phyloP scores from a whole-genome alignment of 2,888 invertebrate genomes.

The Thelaira solivaga region DNA sequence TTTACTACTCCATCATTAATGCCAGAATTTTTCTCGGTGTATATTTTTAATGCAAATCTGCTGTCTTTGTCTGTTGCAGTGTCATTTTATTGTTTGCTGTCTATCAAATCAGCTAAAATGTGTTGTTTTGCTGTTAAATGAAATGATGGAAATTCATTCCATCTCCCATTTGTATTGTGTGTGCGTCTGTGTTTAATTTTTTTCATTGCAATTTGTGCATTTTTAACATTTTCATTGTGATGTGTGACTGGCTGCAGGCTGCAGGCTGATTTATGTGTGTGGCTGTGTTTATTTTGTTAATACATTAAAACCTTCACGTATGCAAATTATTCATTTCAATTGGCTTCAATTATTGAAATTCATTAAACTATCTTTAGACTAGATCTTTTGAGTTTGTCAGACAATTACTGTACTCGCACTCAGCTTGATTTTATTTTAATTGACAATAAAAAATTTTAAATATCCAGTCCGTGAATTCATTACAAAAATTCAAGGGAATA shows the following conservation, averaged over 20 bases:
- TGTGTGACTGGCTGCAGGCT: background rate
- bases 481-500: too few species aligned
- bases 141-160: conserved; percentile 1
- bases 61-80: conserved; percentile 13
- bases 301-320: conserved; percentile 12
- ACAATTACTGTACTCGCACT: conserved; percentile 21
- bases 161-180: background rate
- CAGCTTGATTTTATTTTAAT: conserved; percentile 35
- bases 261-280: too few species aligned
- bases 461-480: too few species aligned
- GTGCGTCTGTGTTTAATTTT: too few species aligned
- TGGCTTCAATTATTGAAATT: conserved; percentile 43
- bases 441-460: too few species aligned
- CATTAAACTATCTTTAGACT: conserved; percentile 38
- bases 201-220: conserved; percentile 15
- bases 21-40: too few species aligned
- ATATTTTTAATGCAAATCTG: background rate
- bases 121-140: background rate
- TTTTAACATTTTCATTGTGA: background rate
- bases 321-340: conserved; percentile 35
- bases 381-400: conserved; percentile 12
- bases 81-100: conserved; percentile 23
- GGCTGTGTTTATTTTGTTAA: background rate
- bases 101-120: conserved; percentile 15
- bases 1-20: too few species aligned